Base-by-base conservation (phyloP, 2,797 vertebrate genomes). In the Falco biarmicus region DNA sequence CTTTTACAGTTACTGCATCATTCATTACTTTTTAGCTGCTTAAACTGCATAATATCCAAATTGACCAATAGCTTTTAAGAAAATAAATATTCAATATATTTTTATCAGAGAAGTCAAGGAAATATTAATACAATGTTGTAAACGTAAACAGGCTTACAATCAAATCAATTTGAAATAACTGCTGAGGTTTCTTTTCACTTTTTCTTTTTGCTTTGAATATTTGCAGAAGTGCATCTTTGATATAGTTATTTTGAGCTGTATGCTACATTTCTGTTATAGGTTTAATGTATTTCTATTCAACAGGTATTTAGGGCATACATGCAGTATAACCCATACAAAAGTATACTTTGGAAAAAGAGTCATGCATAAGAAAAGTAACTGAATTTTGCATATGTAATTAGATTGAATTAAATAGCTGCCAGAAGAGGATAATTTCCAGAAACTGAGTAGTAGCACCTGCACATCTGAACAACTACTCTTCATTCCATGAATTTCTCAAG, bases 371-470 rank as follows among this genome's bases (percentile, higher is more conserved):
- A 92, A 76, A 90, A 90, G 28, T 68, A 83, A 66, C 29, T 63
- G 57, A 66, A 89, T 93, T 94, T 92, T 96, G 70, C 94, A 93
- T 77, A 48, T 21, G 47, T 93, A 98, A 97, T 97, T 88, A 97
- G 63, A 87, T 68, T 86, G 87, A 96, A 92, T 94, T 89, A 86
- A 91, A 76, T 80, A 93, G 84, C 66, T 89, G 66, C 19, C 80
- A 92, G 84, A 96, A 96, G 81, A 93, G 83, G 61, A 59, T 97
- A 93, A 97, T 98, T 98, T 97, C 59, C 54, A 93, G 59, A 78
- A 76, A 71, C 51, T 95, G 87, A 97, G 96, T 95, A 98, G 85
- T 60, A 61, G 13, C 98, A 98, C 97, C 97, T 98, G 97, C 93
- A 89, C 65, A 92, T 91, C 88, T 97, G 88, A 94, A 96, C 88